Percentiles rank a stretch among this genome's conserved stretches.
Conservation (phyloP, 2,113 vertebrate species). For the Anhinga rufa region DNA sequence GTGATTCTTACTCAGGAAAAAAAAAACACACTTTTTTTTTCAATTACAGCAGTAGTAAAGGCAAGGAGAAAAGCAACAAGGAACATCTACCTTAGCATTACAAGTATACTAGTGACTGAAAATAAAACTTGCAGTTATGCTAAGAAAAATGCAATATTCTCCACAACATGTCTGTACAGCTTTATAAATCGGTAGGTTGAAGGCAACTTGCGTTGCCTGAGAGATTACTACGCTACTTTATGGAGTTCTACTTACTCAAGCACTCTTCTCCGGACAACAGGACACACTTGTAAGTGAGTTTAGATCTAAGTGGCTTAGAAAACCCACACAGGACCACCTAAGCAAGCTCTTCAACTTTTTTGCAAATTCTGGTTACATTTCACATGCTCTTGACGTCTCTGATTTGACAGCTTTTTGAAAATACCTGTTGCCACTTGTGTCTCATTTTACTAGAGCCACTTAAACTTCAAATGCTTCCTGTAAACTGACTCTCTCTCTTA, state of each 20-base stretch:
- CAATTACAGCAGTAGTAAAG: background rate
- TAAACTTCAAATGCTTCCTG: background rate
- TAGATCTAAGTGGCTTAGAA: background rate
- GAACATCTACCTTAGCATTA: background rate
- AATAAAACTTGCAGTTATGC: background rate
- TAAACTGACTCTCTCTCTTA: background rate
- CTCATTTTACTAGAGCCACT: background rate
- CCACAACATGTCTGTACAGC: background rate
- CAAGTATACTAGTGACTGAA: background rate
- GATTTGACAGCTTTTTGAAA: background rate
- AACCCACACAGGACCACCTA: background rate
- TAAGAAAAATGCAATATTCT: background rate
- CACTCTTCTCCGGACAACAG: background rate
- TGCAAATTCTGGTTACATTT: background rate
- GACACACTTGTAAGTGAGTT: background rate
- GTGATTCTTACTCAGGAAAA: background rate
- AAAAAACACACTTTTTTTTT: background rate
- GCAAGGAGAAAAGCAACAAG: background rate
- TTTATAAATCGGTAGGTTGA: background rate
- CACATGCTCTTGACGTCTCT: background rate
- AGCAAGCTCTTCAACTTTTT: background rate
- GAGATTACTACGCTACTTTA: background rate
- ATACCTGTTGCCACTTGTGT: background rate
- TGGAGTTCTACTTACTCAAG: background rate
- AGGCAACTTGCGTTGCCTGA: too few species aligned